Conservation (phyloP, 2,113 vertebrate genomes). For the Carettochelys insculpta region DNA sequence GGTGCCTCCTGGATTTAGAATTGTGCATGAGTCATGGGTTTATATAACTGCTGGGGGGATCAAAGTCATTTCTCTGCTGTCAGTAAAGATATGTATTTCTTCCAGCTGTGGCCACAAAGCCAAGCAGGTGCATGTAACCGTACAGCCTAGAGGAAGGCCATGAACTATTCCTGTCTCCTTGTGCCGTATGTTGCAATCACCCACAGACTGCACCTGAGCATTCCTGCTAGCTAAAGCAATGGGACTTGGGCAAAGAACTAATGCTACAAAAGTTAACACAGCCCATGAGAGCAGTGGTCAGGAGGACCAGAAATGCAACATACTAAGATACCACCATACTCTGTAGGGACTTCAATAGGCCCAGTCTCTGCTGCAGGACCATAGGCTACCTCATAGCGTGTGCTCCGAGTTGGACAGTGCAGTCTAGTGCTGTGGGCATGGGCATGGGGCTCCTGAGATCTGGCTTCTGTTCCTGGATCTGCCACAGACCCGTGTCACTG, state of each 20-base stretch:
- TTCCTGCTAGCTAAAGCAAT: background rate
- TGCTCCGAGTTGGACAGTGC: background rate
- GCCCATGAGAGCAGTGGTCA: background rate
- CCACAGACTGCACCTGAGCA: accelerated
- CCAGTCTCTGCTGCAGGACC: background rate
- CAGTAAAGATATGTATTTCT: background rate
- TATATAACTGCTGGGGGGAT: background rate
- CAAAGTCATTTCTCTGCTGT: accelerated
- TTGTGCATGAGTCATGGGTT: background rate
- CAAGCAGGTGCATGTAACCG: background rate
- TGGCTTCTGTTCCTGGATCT: background rate
- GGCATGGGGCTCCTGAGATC: background rate
- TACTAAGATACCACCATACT: background rate
- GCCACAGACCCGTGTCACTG: background rate
- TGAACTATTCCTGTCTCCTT: background rate
- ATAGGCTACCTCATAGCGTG: background rate
- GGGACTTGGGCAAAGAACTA: background rate
- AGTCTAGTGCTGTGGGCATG: background rate
- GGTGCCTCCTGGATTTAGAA: background rate
- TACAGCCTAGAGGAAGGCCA: background rate
- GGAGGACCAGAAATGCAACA: background rate
- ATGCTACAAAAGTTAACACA: background rate
- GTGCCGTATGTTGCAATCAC: accelerated
- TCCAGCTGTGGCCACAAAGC: background rate
- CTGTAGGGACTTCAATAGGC: background rate